Evolutionary conservation across 2,113 vertebrate genomes (phyloP).

Genomic region (Apodemus sylvaticus): DNA sequence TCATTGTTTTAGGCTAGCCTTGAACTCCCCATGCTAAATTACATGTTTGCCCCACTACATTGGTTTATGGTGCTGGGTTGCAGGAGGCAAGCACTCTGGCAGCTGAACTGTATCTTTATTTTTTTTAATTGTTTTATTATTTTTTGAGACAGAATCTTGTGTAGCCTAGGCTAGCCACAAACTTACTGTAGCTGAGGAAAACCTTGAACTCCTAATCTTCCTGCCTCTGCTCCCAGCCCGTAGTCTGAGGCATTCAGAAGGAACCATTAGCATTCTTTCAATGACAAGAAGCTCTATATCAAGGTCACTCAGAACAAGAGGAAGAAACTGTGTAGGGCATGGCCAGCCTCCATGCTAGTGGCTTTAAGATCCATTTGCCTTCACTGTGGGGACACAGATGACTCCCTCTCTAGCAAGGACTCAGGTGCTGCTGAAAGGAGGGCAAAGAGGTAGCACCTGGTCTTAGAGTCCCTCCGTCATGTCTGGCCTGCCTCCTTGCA

Average conservation of each 20-base stretch:
- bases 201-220: not conserved
- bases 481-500: not conserved
- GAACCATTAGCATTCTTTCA: not conserved
- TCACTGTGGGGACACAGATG: too few relatives aligned
- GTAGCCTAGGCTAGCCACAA: not conserved
- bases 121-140: not conserved
- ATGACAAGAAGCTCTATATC: not conserved
- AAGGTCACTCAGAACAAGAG: not conserved
- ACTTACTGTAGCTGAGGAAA: not conserved
- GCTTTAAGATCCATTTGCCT: not conserved
- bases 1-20: not conserved
- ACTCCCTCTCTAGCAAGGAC: not conserved
- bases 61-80: not conserved
- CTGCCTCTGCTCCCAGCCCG: not conserved
- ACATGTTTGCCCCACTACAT: not conserved
- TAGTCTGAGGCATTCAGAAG: not conserved
- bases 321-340: not conserved
- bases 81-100: not conserved
- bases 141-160: not conserved
- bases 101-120: not conserved
- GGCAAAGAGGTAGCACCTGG: not conserved
- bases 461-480: not conserved
- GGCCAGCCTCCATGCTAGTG: not conserved
- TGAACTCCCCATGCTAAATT: not conserved
- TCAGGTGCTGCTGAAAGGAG: not conserved